Evolutionary conservation across 2,888 invertebrate species (phyloP), one percentile per base, ranked within the genome.

Genomic region (Coecobrya sp.): DNA sequence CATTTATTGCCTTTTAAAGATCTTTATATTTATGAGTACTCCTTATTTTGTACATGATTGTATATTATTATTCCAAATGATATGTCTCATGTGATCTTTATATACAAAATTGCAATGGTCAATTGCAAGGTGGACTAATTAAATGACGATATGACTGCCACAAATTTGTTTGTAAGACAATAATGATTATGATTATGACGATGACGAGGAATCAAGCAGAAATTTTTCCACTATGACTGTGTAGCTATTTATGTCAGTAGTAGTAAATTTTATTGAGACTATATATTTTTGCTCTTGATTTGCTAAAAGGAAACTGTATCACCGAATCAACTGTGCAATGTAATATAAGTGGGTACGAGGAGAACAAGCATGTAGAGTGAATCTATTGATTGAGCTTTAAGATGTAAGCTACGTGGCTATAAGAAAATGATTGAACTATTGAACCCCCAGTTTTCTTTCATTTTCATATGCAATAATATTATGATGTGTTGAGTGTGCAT

Each of bases 401-500:
- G 49, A 79, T 25, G 81, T 55, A 81, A 55, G 59, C 27, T 22
- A 25, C 16, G 16, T 25, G 49, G 49, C 5, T 79, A 79, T 79
- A 2, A n/a, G n/a, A n/a, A 25, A 8, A 45, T 45, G 49, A 45
- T 55, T 81, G 81, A 81, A 81, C 81, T 81, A 30, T 81, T 55
- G 55, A 81, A 81, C 81, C 59, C 81, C 22, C 79, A 79, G 52
- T 81, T 81, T 36, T 55, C 36, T 81, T 10, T 19, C 25, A 55
- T 55, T 30, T 55, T 52, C 27, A 81, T 55, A 81, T 55, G 81
- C 27, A 52, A 62, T 10, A 49, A 49, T 55, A n/a, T 55, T 19
- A 8, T 59, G 59, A 45, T 79, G n/a, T 45, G 4, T 4, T 76
- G 27, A 13, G 45, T 22, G 49, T 79, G 8, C 16, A n/a, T 55